Base-by-base conservation (phyloP, 2,113 vertebrate species). In the human (Homo sapiens) region DNA sequence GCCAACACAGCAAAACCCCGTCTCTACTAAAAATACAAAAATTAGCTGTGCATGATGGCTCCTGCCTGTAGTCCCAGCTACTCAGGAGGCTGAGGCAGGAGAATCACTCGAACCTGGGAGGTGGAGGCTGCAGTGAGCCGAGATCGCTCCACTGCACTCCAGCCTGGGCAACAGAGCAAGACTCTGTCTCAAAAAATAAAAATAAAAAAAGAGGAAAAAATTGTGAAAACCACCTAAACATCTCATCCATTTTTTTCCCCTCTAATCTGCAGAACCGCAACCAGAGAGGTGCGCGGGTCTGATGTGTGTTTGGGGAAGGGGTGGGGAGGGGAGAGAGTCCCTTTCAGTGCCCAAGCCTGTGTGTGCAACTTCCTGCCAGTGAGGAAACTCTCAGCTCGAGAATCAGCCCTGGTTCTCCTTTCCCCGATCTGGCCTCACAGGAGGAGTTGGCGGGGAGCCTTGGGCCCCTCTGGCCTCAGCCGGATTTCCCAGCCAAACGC, bases 311-410 rank as follows among this genome's bases (percentile, higher is more conserved):
- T 45, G 6, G 76, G 94, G 94, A 97, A 98, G 90, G 87, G 97
- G 90, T 88, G 97, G 96, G 81, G 88, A 96, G 43, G 87, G 52
- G 52, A 66, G 59, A 66, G 79, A 78, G 88, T 78, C 88, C 61
- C 70, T 94, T 32, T 92, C 57, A 1, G 85, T 22, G 59, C 89
- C 85, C 45, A 10, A 40, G 20, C 12, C 5, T 75, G 14, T 94
- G 64, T 95, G 70, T 96, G 97, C 97, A 98, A 98, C 96, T 98
- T 98, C 98, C 98, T 98, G 97, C 91, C 89, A 45, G 89, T 93
- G 96, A 97, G 75, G 96, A 97, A 98, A 97, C 76, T 25, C 66
- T 85, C 6, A 0, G 59, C 45, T 59, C 32, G 13, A 68, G 66
- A 76, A 90, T 55, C 32, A 32, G 91, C 85, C 50, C 78, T 11